phyloP scores from a whole-genome alignment of 2,797 vertebrate genomes.

The Sebastolobus altivelis region DNA sequence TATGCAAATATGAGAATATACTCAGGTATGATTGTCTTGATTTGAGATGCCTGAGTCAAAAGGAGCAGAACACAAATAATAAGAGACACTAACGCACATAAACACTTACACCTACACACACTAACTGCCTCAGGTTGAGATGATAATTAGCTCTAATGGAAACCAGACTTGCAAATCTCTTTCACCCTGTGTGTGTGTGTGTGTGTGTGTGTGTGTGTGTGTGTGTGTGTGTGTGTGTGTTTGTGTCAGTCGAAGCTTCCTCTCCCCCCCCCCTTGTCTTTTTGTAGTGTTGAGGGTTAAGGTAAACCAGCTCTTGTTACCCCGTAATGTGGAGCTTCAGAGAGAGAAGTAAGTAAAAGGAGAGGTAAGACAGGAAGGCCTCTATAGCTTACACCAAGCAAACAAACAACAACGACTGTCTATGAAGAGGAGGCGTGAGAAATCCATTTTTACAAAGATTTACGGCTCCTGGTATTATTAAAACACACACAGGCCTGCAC shows the following conservation, averaged over 20 bases:
- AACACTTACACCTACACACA: constrained; percentile 34
- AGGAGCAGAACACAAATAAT: constrained; percentile 18
- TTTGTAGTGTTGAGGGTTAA: constrained; percentile 79
- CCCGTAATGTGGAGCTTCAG: constrained; percentile 63
- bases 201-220: constrained; percentile 30
- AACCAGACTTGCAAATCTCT: constrained; percentile 90
- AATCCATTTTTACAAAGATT: constrained; percentile 65
- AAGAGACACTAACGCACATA: constrained; percentile 12
- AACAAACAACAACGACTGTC: constrained; percentile 15
- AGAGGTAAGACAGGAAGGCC: constrained; percentile 42
- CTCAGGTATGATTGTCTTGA: constrained; percentile 24
- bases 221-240: constrained; percentile 22
- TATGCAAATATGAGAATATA: constrained; percentile 14
- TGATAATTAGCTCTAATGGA: constrained; percentile 99
- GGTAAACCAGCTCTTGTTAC: constrained; percentile 81
- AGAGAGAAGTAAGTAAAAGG: constrained; percentile 35
- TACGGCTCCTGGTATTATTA: constrained; percentile 62
- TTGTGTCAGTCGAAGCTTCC: constrained; percentile 49
- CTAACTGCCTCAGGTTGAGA: constrained; percentile 83
- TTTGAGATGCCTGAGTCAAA: constrained; percentile 30
- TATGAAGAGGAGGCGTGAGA: constrained; percentile 14
- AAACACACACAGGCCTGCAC: constrained; percentile 59
- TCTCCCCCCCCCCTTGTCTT: constrained; percentile 56
- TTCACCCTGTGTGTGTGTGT: constrained; percentile 2
- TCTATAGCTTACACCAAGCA: constrained; percentile 24